Base-by-base conservation (phyloP, 1,140 invertebrate species). In the Theocolax elegans region DNA sequence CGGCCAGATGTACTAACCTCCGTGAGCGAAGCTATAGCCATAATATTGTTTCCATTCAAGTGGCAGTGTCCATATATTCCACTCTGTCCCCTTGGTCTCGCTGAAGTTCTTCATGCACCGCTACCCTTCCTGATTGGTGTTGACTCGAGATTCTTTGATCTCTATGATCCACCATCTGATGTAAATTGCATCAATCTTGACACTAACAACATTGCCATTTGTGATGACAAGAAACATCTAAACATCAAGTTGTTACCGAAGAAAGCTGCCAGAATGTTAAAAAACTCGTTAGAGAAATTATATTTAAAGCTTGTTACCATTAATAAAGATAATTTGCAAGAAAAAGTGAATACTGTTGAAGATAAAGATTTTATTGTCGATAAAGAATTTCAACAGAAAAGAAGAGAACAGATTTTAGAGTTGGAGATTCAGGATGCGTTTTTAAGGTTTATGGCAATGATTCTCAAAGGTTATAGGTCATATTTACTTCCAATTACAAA, bases 51-150 rank as follows among this genome's bases (percentile, higher is more conserved):
- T 86, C 98, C 98, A 0, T 98, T 99, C 83, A 97, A 98, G 81
- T 99, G 98, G 98, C 97, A 99, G 83, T 99, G 97, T 85, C 97
- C 98, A 0, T 99, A 99, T 81, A 98, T 99, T 85, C 98, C 98
- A 13, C 87, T 99, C 9, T 99, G 98, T 89, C 98, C 98, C 1
- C 88, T 99, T 75, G 95, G 92, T 62, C 84, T 93, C 76, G 91
- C 92, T 2, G 92, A 93, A 83, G 94, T 99, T 8, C 87, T 99
- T 19, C 95, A 97, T 85, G 97, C 98, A 35, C 98, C 98, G 0
- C 87, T 98, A 74, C 97, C 98, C 8, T 99, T 98, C 85, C 89
- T 99, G 65, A 97, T 99, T 77, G 97, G 97, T 54, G 95, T 97
- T 6, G 95, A 97, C 81, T 97, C 96, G 10, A 89, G 97, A 65